These are phyloP conservation scores for Mylabris sibirica DNA, from an alignment of 2,888 invertebrate species.

Conservation along the genomic window DNA sequence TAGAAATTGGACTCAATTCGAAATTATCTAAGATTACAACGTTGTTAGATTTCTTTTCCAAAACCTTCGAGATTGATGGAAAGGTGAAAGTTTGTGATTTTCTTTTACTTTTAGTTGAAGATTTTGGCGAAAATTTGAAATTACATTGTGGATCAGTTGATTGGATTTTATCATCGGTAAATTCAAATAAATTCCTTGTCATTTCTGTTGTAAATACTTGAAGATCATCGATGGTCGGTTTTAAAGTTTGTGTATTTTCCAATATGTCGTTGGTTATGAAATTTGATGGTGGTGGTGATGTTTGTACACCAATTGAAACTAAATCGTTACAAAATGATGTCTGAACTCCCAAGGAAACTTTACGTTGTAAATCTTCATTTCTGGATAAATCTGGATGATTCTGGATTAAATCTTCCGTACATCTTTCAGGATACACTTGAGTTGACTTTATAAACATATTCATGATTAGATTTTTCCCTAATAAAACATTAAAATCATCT, in stretches of 20 bases:
- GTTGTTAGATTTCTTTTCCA: background rate
- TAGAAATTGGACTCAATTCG: background rate
- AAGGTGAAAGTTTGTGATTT: background rate
- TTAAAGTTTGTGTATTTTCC: constrained; percentile 4
- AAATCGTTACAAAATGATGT: constrained; percentile 7
- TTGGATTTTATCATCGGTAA: background rate
- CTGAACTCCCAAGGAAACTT: constrained; percentile 15
- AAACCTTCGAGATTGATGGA: background rate
- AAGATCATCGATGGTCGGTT: constrained; percentile 19
- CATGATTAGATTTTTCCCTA: constrained; percentile 53
- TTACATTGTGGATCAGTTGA: background rate
- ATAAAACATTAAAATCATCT: background rate
- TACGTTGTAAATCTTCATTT: background rate
- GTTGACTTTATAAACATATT: constrained; percentile 58
- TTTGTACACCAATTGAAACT: constrained; percentile 15
- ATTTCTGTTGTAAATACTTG: constrained; percentile 3
- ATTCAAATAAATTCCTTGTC: constrained; percentile 9
- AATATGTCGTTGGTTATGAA: background rate
- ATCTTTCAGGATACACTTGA: constrained; percentile 34
- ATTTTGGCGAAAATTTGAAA: constrained; percentile 14
- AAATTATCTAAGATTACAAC: background rate
- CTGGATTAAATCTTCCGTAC: background rate
- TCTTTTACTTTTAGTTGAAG: background rate
- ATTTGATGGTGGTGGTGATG: background rate
- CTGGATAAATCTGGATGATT: background rate